Percentiles rank a stretch among this genome's conserved stretches.
These are phyloP conservation scores for Balearica regulorum DNA, from an alignment of 2,797 vertebrate genomes.

Conservation along the genomic window DNA sequence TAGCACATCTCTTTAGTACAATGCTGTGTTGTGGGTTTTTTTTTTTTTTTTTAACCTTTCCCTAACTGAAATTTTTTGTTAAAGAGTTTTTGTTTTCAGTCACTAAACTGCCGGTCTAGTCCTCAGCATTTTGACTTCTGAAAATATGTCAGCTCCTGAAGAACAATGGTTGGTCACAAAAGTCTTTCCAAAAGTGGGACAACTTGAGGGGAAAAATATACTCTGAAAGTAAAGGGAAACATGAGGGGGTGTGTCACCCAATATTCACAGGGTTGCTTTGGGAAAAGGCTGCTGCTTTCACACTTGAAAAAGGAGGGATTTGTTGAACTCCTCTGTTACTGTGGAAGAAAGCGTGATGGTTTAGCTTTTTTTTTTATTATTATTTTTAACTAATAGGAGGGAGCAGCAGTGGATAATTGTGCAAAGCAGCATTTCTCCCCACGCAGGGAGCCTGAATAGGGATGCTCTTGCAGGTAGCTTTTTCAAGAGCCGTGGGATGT, in stretches of 20 bases:
- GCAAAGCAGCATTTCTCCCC: background rate
- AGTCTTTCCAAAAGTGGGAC: background rate
- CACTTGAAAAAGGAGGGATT: accelerated
- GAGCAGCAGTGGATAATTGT: background rate
- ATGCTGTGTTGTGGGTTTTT: background rate
- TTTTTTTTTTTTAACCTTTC: background rate
- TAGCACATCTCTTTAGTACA: background rate
- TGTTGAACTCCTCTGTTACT: background rate
- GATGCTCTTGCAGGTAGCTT: background rate
- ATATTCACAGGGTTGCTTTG: background rate
- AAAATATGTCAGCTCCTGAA: background rate
- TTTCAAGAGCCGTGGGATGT: background rate
- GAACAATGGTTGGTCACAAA: background rate
- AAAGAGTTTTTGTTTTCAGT: background rate
- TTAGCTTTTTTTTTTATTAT: no score
- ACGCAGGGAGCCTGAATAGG: accelerated
- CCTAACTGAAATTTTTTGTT: background rate
- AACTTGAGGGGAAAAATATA: background rate
- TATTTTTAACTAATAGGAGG: no score
- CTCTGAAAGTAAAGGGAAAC: background rate
- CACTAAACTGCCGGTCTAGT: background rate
- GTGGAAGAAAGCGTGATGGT: background rate
- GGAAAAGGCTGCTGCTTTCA: background rate
- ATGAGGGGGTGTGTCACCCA: accelerated
- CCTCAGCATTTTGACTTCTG: background rate